Evolutionary conservation across 1,140 invertebrate species (phyloP).

Genomic region (Ceratitis capitata): DNA sequence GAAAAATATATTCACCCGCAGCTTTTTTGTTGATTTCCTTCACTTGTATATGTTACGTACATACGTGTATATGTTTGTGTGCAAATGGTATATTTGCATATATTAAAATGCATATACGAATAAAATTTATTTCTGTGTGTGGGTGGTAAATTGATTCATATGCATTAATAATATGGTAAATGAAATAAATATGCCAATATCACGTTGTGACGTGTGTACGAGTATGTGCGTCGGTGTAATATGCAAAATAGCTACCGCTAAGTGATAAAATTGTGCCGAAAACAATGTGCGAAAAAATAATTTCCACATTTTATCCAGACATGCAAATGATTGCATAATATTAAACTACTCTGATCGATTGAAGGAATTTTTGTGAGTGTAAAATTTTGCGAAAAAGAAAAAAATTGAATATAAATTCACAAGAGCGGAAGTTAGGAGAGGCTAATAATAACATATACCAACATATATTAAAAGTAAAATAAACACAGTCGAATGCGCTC

Average conservation of each 20-base stretch:
- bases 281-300: neutral
- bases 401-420: neutral
- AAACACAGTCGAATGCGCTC: no score
- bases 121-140: neutral
- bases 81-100: neutral
- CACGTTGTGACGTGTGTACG: neutral
- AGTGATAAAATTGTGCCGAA: neutral
- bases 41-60: neutral
- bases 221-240: neutral
- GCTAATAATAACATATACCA: no score
- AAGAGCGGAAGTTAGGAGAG: no score
- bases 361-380: neutral
- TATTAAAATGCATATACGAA: neutral
- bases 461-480: no score
- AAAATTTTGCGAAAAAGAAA: neutral
- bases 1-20: no score
- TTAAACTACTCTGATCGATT: neutral
- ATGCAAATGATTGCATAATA: neutral
- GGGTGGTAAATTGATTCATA: neutral
- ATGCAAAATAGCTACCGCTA: neutral
- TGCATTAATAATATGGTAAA: constrained; percentile 25
- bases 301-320: neutral
- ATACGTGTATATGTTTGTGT: neutral
- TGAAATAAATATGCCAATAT: constrained; percentile 18
- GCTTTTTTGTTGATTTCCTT: neutral